phyloP scores from a whole-genome alignment of 2,888 invertebrate genomes.

The Phrixothrix hirtus region DNA sequence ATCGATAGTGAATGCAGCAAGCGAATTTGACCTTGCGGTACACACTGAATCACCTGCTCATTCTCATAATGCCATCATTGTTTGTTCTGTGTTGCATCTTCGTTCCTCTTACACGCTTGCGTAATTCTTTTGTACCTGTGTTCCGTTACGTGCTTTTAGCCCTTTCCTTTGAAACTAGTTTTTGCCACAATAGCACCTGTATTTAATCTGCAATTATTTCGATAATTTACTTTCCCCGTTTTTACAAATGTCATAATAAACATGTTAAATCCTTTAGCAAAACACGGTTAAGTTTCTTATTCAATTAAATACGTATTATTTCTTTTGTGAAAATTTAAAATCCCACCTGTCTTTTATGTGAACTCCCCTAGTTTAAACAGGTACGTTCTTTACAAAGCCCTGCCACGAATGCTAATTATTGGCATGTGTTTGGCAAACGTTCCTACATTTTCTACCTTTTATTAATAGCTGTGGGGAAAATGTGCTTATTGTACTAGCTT shows the following conservation, averaged over 20 bases:
- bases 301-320: neutral
- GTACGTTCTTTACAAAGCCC: slow-evolving; percentile 12
- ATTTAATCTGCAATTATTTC: slow-evolving; percentile 21
- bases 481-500: neutral
- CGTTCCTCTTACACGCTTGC: slow-evolving; percentile 14
- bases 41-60: slow-evolving; percentile 25
- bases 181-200: slow-evolving; percentile 26
- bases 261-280: neutral
- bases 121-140: slow-evolving; percentile 21
- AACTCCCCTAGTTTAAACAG: slow-evolving; percentile 10
- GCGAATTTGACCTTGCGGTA: slow-evolving; percentile 22
- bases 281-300: neutral
- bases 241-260: slow-evolving; percentile 3
- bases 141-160: slow-evolving; percentile 23
- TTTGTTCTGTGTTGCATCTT: slow-evolving; percentile 3
- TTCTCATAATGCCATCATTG: slow-evolving; percentile 13
- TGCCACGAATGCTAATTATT: slow-evolving; percentile 15
- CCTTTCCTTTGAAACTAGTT: slow-evolving; percentile 19
- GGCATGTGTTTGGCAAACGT: slow-evolving; percentile 5
- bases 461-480: neutral
- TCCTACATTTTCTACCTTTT: slow-evolving; percentile 6
- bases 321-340: slow-evolving; percentile 6
- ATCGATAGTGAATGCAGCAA: slow-evolving; percentile 24
- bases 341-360: slow-evolving; percentile 12
- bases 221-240: slow-evolving; percentile 19